Evolutionary conservation across 2,888 invertebrate genomes (phyloP).

Genomic region (Electrophaes corylata): DNA sequence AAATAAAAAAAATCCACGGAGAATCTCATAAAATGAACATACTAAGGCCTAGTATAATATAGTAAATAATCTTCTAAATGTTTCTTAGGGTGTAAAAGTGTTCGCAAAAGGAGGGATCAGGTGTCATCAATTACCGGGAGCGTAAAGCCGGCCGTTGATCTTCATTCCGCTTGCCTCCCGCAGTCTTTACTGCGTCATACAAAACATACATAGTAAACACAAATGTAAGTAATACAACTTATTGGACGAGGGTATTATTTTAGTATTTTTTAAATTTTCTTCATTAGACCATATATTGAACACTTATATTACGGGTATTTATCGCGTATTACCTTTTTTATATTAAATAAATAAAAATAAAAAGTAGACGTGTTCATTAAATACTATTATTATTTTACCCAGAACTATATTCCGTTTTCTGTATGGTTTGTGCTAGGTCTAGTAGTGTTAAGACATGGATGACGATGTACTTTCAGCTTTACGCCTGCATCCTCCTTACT

Average conservation of each 20-base stretch:
- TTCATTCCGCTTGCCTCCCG: conserved; percentile 61
- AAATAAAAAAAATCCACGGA: not conserved
- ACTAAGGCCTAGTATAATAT: not conserved
- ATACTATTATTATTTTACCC: too few species aligned
- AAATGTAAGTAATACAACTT: conserved; percentile 5
- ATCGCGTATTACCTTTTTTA: too few species aligned
- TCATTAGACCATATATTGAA: too few species aligned
- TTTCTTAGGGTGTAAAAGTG: conserved; percentile 40
- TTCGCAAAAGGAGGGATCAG: conserved; percentile 57
- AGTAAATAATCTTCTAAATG: conserved; percentile 11
- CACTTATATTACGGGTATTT: too few species aligned
- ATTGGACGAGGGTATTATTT: too few species aligned
- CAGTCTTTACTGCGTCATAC: conserved; percentile 25
- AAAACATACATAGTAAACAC: conserved; percentile 8
- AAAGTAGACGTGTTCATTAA: too few species aligned
- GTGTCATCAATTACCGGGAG: conserved; percentile 61
- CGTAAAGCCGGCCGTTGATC: conserved; percentile 70
- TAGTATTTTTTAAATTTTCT: not conserved
- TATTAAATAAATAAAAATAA: too few species aligned
- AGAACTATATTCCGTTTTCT: too few species aligned
- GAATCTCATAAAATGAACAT: not conserved
- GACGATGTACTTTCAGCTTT: too few species aligned
- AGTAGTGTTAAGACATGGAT: too few species aligned
- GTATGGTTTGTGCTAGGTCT: too few species aligned
- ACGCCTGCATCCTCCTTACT: too few species aligned